Evolutionary conservation across 2,113 vertebrate genomes (phyloP), one percentile per base, ranked within the genome.

Genomic region (Cairina moschata): DNA sequence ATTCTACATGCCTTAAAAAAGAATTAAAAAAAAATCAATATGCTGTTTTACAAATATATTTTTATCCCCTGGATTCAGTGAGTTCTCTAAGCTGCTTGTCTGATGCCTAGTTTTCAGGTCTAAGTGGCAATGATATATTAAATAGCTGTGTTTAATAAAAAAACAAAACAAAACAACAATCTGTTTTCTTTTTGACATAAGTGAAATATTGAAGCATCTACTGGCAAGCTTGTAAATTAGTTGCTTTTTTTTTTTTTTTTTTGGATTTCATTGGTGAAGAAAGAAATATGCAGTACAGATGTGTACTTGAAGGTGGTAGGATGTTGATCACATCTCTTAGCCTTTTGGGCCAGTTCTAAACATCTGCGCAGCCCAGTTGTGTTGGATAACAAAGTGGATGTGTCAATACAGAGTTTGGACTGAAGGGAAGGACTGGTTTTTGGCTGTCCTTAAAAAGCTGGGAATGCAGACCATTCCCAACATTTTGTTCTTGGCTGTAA

Each of bases 41-140:
- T 44, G 25, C 31, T 55, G 20, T 75, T 93, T 85, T 66, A 79
- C 44, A 86, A 89, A 92, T 83, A 36, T 38, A n/a, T 91, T 94
- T 90, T 94, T 88, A 74, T 92, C 83, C 52, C 32, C 36, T 81
- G 59, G 32, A 84, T 96, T 96, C 88, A 93, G 75, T 54, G 75
- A 71, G 77, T 91, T 94, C 50, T 82, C 18, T 86, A 84, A 92
- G 32, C 52, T 40, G 31, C 1, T 0, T 87, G 55, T 91, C 48
- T 91, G 28, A 65, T 76, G 42, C 59, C 63, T 17, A 5, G 31
- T 74, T 58, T 93, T 25, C 31, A 82, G 55, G 56, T 78, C 60
- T 12, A 67, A 42, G 36, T 56, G 81, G 67, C 54, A 88, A 29
- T 32, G 66, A 78, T 68, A 36, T 28, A 59, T 60, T 91, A 50